Evolutionary conservation across 2,113 vertebrate genomes (phyloP).

Genomic region (Neoarius graeffei): DNA sequence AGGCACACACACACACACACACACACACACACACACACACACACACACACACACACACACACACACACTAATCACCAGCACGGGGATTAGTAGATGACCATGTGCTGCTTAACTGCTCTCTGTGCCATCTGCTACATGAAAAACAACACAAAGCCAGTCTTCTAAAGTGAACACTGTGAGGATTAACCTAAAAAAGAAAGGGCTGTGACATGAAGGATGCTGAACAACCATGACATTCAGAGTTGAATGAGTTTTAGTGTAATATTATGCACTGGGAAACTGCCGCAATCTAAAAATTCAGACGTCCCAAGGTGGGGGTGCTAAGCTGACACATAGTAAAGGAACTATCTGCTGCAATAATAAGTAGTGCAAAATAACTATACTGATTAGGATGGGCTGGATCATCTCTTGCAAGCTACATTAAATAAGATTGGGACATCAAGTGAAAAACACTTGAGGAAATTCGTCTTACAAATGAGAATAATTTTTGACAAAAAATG

Average conservation of each 20-base stretch:
- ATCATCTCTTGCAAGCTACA: neutral
- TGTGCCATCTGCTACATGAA: conserved; percentile 64
- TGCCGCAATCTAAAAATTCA: conserved; percentile 8
- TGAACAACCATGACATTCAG: conserved; percentile 1
- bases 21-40: conserved; percentile 42
- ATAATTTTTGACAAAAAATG: neutral
- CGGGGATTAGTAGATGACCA: conserved; percentile 58
- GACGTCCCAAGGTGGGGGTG: neutral
- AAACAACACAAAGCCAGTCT: conserved; percentile 28
- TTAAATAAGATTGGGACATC: neutral
- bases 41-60: conserved; percentile 43
- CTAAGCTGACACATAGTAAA: neutral
- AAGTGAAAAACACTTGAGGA: neutral
- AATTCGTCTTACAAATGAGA: neutral
- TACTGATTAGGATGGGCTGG: neutral
- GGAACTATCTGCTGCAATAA: neutral
- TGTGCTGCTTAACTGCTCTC: conserved; percentile 59
- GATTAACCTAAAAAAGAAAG: conserved; percentile 40
- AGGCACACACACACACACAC: conserved; percentile 36
- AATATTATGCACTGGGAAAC: conserved; percentile 6
- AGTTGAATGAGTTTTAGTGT: conserved; percentile 12
- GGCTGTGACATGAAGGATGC: conserved; percentile 22
- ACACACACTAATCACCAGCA: conserved; percentile 63
- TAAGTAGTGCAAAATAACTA: neutral
- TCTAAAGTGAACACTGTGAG: conserved; percentile 10